These are phyloP conservation scores for Dynastes tityus DNA, from an alignment of 2,888 invertebrate genomes.

Conservation along the genomic window DNA sequence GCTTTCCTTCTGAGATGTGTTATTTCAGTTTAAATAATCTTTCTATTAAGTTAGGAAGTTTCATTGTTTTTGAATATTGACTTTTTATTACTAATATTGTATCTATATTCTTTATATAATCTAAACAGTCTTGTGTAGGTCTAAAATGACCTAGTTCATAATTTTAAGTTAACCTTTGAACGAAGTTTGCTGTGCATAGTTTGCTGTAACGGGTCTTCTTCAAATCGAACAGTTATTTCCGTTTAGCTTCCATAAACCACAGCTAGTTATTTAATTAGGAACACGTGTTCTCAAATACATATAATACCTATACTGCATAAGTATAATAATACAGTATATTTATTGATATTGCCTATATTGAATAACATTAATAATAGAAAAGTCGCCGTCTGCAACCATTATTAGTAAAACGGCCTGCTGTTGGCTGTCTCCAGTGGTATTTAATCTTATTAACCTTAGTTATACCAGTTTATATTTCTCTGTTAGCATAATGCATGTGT, in stretches of 20 bases:
- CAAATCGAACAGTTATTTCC: not conserved
- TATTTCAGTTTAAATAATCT: too few relatives aligned
- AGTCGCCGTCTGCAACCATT: not conserved
- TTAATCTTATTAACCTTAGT: conserved; percentile 50
- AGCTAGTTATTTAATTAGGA: too few relatives aligned
- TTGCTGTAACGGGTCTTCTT: not conserved
- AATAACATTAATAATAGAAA: conserved; percentile 1
- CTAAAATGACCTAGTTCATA: not conserved
- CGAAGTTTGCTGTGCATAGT: not conserved
- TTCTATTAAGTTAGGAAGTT: too few relatives aligned
- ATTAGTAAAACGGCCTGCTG: conserved; percentile 10
- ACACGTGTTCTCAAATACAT: too few relatives aligned
- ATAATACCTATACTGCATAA: too few relatives aligned
- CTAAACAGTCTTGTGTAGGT: not conserved
- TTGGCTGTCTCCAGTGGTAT: conserved; percentile 30
- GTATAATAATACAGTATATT: too few relatives aligned
- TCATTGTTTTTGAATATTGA: too few relatives aligned
- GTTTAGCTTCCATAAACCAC: not conserved
- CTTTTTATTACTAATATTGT: too few relatives aligned
- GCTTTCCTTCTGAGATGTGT: too few relatives aligned
- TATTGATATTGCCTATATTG: too few relatives aligned
- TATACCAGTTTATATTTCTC: conserved; percentile 41
- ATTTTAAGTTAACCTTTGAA: not conserved
- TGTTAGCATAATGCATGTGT: conserved; percentile 17
- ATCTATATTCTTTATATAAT: too few relatives aligned